These are phyloP conservation scores for Isoperla grammatica DNA, from an alignment of 2,888 invertebrate species.

Conservation along the genomic window DNA sequence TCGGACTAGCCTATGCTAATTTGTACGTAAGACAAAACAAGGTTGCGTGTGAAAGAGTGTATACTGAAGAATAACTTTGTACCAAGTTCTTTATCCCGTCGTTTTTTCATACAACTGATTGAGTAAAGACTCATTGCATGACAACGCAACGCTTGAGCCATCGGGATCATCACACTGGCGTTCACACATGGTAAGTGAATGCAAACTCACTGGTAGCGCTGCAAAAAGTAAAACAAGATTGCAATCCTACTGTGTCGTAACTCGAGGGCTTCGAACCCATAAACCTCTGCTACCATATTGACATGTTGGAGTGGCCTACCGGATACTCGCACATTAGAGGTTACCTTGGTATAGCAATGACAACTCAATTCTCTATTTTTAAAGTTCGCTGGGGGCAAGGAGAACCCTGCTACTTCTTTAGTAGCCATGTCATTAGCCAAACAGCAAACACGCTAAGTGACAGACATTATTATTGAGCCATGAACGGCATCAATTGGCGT, in stretches of 20 bases:
- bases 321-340: no score
- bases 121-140: conserved; percentile 4
- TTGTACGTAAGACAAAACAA: not conserved
- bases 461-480: no score
- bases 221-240: not conserved
- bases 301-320: no score
- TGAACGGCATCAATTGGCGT: no score
- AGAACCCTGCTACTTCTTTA: no score
- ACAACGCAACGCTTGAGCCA: conserved; percentile 21
- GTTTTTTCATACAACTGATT: not conserved
- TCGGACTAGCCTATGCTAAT: not conserved
- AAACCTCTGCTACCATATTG: not conserved
- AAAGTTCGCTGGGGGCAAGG: no score
- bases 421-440: no score
- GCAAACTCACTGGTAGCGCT: not conserved
- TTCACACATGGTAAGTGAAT: conserved; percentile 17
- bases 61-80: not conserved
- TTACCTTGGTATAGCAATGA: no score
- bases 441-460: no score
- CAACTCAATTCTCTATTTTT: no score
- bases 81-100: no score
- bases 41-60: not conserved
- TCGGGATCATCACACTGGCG: conserved; percentile 17
- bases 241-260: not conserved
- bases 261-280: conserved; percentile 1